These are phyloP conservation scores for Stichopus chloronotus DNA, from an alignment of 35 echinoderm and acorn worm genomes.

Conservation along the genomic window DNA sequence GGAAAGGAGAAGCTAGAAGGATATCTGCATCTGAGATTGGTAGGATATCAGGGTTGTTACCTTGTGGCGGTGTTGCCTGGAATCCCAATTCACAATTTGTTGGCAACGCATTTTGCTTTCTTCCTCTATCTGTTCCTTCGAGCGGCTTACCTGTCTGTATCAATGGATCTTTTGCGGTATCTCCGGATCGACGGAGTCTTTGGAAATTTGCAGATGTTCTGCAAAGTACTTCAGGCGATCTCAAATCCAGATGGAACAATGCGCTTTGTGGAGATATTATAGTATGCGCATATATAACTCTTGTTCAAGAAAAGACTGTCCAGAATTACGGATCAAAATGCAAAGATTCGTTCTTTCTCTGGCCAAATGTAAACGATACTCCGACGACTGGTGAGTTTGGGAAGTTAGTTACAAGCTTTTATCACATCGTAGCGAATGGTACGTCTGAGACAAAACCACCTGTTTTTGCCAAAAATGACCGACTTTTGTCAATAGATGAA, in stretches of 20 bases:
- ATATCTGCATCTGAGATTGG: not conserved
- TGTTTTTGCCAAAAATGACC: not conserved
- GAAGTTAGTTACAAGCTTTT: not conserved
- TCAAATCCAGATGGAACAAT: constrained; percentile 67
- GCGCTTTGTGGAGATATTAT: constrained; percentile 56
- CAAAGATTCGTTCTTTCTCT: not conserved
- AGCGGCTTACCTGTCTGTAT: constrained; percentile 75
- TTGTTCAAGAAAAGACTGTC: not conserved
- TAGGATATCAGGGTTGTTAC: constrained; percentile 19
- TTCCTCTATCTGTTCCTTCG: constrained; percentile 65
- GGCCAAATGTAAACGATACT: constrained; percentile 24
- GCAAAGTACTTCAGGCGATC: not conserved
- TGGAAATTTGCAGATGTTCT: constrained; percentile 19
- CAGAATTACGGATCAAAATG: not conserved
- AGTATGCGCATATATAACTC: constrained; percentile 56
- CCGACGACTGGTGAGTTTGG: constrained; percentile 21
- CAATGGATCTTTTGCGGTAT: constrained; percentile 71
- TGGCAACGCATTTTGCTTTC: constrained; percentile 72
- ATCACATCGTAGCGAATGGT: constrained; percentile 4
- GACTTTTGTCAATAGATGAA: not conserved
- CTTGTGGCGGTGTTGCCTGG: constrained; percentile 67
- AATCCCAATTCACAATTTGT: not conserved
- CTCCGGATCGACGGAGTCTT: constrained; percentile 61
- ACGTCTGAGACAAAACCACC: not conserved
- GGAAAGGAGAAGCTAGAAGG: not conserved